Evolutionary conservation across 2,888 invertebrate genomes (phyloP), one percentile per base, ranked within the genome.

Genomic region (Congeria kusceri): DNA sequence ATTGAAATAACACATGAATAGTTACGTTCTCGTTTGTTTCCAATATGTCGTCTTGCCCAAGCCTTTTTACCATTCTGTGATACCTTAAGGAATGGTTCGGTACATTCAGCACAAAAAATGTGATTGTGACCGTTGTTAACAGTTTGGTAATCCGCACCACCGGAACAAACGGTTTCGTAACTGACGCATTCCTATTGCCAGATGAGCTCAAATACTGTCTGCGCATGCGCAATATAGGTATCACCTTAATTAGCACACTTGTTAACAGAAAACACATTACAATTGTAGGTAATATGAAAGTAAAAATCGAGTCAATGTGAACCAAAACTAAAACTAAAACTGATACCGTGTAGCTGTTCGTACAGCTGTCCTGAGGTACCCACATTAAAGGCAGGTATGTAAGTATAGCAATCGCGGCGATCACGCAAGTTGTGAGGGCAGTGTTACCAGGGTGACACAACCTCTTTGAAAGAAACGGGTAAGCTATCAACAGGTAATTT

Each of bases 71-170:
- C 53, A 53, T 20, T 23, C 2, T 20, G 25, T 25, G 5, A 25
- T 53, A 25, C 9, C 53, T 20, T 23, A 53, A 23, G 18, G 53
- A 1, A 53, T 53, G 53, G 53, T 25, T 18, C 9, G 53, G 53
- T 53, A 53, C 53, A 25, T 53, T 53, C 11, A 53, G 53, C 1
- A 53, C 53, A 53, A 53, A 53, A 18, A 15, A 53, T 53, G 53
- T 53, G 20, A 53, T 53, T 20, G 53, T n/a, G 20, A 53, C 53
- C 23, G 25, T 25, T 53, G 53, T 23, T 5, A 53, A 25, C 20
- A 53, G 20, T 53, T 53, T 53, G 23, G 53, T 53, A 9, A 53
- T 53, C 25, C 25, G 20, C 11, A 53, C 53, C 9, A 53, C 25
- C 9, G 53, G 53, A 4, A 53, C 25, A 1, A 53, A 23, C n/a